Conservation (phyloP, 2,113 vertebrate genomes). For the Cynopterus brachyotis region DNA sequence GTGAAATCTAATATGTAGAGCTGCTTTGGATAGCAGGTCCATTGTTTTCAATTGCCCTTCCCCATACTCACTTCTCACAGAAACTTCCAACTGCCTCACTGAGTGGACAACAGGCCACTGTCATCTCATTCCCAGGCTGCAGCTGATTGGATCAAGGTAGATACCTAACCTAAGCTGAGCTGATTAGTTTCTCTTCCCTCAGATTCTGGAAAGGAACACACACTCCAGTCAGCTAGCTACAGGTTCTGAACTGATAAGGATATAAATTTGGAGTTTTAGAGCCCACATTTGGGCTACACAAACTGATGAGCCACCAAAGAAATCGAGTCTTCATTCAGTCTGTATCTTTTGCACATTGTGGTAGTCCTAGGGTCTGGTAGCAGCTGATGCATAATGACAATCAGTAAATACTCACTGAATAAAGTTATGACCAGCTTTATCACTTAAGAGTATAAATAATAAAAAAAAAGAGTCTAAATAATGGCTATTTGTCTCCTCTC, state of each 20-base stretch:
- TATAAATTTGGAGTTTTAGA: background rate
- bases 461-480: background rate
- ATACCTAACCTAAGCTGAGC: background rate
- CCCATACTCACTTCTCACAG: background rate
- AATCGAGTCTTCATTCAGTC: background rate
- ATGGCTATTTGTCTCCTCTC: background rate
- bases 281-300: background rate
- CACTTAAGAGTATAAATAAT: slow-evolving; percentile 13
- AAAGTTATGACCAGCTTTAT: background rate
- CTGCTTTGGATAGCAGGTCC: background rate
- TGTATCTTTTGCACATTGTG: slow-evolving; percentile 1
- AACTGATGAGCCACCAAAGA: background rate
- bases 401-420: background rate
- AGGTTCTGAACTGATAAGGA: background rate
- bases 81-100: background rate
- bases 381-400: background rate
- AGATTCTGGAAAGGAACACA: background rate
- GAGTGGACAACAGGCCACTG: background rate
- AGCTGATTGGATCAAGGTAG: background rate
- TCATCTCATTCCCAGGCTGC: background rate
- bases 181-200: background rate
- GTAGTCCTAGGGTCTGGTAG: background rate
- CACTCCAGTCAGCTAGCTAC: background rate
- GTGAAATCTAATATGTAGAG: slow-evolving; percentile 26
- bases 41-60: background rate